Percentiles rank a stretch among this genome's conserved stretches.
These are phyloP conservation scores for Sebastes dallii DNA, from an alignment of 2,797 vertebrate species.

Conservation along the genomic window DNA sequence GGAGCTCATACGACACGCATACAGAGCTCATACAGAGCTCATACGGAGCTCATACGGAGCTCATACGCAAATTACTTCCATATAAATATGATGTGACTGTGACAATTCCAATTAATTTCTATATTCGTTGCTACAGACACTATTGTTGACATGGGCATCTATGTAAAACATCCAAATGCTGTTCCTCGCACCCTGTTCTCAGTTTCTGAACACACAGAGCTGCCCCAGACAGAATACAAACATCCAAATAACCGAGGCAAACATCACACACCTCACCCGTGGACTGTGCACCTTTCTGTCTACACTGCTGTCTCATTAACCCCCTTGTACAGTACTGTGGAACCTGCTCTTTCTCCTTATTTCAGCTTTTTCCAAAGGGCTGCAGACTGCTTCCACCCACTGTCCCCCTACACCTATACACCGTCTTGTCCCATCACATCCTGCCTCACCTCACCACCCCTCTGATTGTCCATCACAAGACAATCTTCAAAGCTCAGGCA, in stretches of 20 bases:
- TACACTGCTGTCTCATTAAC: neutral
- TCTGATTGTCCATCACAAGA: constrained; percentile 37
- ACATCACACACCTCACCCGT: neutral
- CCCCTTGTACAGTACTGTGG: neutral
- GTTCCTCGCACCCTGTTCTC: neutral
- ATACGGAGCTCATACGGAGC: too few species aligned
- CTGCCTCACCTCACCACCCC: constrained; percentile 31
- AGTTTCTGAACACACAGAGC: neutral
- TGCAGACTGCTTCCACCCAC: neutral
- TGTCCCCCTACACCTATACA: constrained; percentile 1
- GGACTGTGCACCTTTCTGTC: neutral
- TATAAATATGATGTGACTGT: neutral
- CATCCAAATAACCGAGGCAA: neutral
- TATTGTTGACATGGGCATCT: neutral
- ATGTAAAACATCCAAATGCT: neutral
- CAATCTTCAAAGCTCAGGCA: constrained; percentile 51
- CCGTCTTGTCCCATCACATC: constrained; percentile 4
- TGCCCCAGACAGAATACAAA: neutral
- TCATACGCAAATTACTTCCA: neutral
- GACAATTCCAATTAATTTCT: neutral
- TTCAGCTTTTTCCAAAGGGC: constrained; percentile 14
- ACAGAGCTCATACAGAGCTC: too few species aligned
- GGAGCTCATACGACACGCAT: too few species aligned
- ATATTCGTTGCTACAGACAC: neutral
- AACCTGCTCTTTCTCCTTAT: neutral